These are phyloP conservation scores for Xestia rhomboidea DNA, from an alignment of 2,888 invertebrate genomes.

Conservation along the genomic window DNA sequence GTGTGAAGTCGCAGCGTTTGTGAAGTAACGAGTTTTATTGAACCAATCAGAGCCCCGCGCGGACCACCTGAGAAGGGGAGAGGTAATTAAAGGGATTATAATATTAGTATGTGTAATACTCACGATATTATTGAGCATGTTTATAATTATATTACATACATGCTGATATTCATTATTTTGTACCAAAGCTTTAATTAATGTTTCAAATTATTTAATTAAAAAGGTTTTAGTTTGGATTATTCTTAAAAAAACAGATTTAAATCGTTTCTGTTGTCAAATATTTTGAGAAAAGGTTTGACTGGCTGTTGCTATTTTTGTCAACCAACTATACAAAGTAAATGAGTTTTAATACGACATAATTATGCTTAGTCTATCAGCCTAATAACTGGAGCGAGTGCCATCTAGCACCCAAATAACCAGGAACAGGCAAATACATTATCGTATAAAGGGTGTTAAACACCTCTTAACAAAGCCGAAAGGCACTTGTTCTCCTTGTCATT, in stretches of 20 bases:
- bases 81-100: neutral
- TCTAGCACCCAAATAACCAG: neutral
- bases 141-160: neutral
- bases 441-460: too few relatives aligned
- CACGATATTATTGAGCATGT: too few relatives aligned
- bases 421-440: neutral
- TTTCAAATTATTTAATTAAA: neutral
- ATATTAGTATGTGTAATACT: neutral
- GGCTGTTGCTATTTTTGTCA: neutral
- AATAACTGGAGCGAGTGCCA: neutral
- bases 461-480: too few relatives aligned
- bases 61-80: neutral
- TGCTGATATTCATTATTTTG: neutral
- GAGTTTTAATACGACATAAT: neutral
- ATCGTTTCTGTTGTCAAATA: neutral
- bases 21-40: constrained; percentile 1
- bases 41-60: neutral
- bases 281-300: neutral
- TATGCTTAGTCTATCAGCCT: neutral
- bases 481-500: too few relatives aligned
- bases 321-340: neutral
- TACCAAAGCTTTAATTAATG: neutral
- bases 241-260: neutral
- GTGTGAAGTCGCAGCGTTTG: neutral
- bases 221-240: neutral